These are phyloP conservation scores for Gopherus flavomarginatus DNA, from an alignment of 2,113 vertebrate genomes.

Conservation along the genomic window DNA sequence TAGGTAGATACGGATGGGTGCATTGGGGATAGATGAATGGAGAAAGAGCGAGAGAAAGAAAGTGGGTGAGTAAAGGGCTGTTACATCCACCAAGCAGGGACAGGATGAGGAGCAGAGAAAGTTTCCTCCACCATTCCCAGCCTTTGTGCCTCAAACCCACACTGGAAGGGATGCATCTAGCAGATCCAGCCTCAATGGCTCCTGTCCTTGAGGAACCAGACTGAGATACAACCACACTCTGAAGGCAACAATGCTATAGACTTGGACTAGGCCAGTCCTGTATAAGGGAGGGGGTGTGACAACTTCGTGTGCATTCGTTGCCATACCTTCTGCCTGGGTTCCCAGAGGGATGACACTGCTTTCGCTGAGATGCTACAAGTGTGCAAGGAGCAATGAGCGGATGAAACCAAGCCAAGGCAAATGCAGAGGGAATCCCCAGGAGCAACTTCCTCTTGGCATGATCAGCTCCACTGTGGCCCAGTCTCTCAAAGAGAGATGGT, in stretches of 20 bases:
- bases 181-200: neutral
- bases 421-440: neutral
- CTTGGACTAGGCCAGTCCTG: neutral
- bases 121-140: neutral
- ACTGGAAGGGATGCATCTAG: neutral
- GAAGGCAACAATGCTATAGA: neutral
- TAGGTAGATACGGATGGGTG: neutral
- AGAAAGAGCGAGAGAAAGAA: neutral
- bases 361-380: neutral
- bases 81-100: neutral
- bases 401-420: neutral
- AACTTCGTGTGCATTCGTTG: neutral
- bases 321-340: neutral
- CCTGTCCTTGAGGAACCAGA: neutral
- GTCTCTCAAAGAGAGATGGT: neutral
- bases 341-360: neutral
- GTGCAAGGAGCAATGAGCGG: neutral
- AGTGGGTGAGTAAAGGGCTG: neutral
- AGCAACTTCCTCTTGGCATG: neutral
- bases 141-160: neutral
- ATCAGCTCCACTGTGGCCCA: fast-evolving
- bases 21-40: neutral
- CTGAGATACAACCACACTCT: neutral
- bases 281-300: neutral
- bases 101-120: neutral